These are phyloP conservation scores for Pinna nobilis DNA, from an alignment of 1,140 invertebrate species.

Conservation along the genomic window DNA sequence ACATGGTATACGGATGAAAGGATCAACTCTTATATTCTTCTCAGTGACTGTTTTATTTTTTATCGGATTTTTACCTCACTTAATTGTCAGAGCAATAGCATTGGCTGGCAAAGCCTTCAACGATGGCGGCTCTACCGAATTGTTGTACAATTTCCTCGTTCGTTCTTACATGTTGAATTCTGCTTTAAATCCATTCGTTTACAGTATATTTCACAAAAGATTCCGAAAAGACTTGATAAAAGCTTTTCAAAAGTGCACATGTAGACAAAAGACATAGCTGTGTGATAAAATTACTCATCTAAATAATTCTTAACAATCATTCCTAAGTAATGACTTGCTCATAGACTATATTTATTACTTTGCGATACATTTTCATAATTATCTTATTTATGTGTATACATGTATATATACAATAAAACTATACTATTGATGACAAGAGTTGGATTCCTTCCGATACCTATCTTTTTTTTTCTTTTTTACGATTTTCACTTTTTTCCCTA, in stretches of 20 bases:
- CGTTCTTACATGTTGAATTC: constrained; percentile 66
- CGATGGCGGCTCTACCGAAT: constrained; percentile 21
- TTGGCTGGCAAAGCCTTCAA: constrained; percentile 51
- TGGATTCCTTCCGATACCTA: too few relatives aligned
- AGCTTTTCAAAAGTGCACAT: constrained; percentile 23
- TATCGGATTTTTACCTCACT: constrained; percentile 65
- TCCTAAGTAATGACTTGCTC: too few relatives aligned
- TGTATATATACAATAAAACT: too few relatives aligned
- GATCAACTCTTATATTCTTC: constrained; percentile 62
- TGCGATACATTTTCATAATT: too few relatives aligned
- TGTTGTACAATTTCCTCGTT: constrained; percentile 64
- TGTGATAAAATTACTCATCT: too few relatives aligned
- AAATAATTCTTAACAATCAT: too few relatives aligned
- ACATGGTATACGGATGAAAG: constrained; percentile 33
- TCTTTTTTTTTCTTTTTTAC: too few relatives aligned
- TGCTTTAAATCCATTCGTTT: constrained; percentile 65
- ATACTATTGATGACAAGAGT: too few relatives aligned
- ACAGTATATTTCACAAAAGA: constrained; percentile 63
- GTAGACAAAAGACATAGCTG: too few relatives aligned
- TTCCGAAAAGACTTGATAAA: constrained; percentile 56
- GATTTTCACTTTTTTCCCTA: too few relatives aligned
- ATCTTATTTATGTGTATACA: too few relatives aligned
- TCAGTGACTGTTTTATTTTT: constrained; percentile 65
- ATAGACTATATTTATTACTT: too few relatives aligned
- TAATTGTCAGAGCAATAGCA: constrained; percentile 51